Evolutionary conservation across 1,140 invertebrate genomes (phyloP).

Genomic region (Panagrolaimus sp.): DNA sequence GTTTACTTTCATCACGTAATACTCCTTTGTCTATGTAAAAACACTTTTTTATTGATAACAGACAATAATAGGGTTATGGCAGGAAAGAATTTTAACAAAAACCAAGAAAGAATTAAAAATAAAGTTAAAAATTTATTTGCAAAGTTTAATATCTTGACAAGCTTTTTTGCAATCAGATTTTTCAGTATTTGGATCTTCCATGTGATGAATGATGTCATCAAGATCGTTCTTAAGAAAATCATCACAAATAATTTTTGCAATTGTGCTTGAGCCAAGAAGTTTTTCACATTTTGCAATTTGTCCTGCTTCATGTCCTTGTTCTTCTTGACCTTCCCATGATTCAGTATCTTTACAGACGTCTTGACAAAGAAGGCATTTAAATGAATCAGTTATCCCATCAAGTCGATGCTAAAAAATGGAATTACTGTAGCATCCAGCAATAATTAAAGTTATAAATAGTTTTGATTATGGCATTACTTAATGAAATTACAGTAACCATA

Average conservation of each 20-base stretch:
- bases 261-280: not conserved
- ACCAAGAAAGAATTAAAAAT: no score
- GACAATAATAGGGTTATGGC: no score
- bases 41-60: no score
- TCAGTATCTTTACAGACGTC: constrained; percentile 8
- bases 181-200: not conserved
- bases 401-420: no score
- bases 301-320: not conserved
- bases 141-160: not conserved
- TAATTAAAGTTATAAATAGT: no score
- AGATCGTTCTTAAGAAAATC: constrained; percentile 2
- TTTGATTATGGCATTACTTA: no score
- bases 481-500: no score
- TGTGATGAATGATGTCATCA: not conserved
- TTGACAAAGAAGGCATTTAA: not conserved
- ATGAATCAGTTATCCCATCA: no score
- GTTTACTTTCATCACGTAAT: no score
- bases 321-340: not conserved
- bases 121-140: constrained; percentile 1
- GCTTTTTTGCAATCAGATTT: constrained; percentile 11
- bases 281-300: constrained; percentile 9
- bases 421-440: no score
- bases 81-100: no score
- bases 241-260: not conserved
- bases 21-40: no score